Conservation (phyloP, 2,888 invertebrate genomes). For the Phengaris alcon region DNA sequence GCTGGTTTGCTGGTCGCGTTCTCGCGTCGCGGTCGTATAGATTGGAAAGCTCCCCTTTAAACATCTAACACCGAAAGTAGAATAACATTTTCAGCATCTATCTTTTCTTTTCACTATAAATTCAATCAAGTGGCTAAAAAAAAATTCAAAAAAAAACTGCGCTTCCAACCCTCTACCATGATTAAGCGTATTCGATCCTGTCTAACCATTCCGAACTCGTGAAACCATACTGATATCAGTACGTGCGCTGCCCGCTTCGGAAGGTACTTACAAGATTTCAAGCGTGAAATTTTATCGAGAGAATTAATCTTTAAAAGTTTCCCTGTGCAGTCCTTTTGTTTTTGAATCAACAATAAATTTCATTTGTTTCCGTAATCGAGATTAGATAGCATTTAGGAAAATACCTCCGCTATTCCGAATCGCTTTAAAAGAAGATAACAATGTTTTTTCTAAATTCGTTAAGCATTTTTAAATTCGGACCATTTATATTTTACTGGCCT, state of each 20-base stretch:
- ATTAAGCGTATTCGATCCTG: background rate
- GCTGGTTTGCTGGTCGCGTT: too few relatives aligned
- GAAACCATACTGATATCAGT: slow-evolving; percentile 53
- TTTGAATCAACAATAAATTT: slow-evolving; percentile 66
- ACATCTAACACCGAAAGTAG: too few relatives aligned
- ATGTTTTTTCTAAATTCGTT: slow-evolving; percentile 10
- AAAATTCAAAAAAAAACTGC: too few relatives aligned
- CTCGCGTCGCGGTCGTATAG: too few relatives aligned
- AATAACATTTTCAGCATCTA: too few relatives aligned
- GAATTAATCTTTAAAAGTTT: slow-evolving; percentile 75
- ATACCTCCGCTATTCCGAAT: slow-evolving; percentile 10
- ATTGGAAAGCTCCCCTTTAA: too few relatives aligned
- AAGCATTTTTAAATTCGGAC: slow-evolving; percentile 10
- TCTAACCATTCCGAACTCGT: slow-evolving; percentile 47
- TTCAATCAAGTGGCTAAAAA: too few relatives aligned
- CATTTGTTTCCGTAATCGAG: slow-evolving; percentile 64
- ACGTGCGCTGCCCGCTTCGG: slow-evolving; percentile 51
- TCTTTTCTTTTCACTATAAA: too few relatives aligned
- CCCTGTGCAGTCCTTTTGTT: slow-evolving; percentile 63
- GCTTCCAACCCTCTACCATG: too few relatives aligned
- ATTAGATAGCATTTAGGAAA: slow-evolving; percentile 52
- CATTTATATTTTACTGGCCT: background rate
- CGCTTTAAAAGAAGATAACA: slow-evolving; percentile 9
- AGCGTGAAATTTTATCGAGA: slow-evolving; percentile 75
- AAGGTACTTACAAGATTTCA: slow-evolving; percentile 63